Percentiles rank a stretch among this genome's conserved stretches.
These are phyloP conservation scores for Amphiprion clarkii DNA, from an alignment of 2,797 vertebrate genomes.

Conservation along the genomic window DNA sequence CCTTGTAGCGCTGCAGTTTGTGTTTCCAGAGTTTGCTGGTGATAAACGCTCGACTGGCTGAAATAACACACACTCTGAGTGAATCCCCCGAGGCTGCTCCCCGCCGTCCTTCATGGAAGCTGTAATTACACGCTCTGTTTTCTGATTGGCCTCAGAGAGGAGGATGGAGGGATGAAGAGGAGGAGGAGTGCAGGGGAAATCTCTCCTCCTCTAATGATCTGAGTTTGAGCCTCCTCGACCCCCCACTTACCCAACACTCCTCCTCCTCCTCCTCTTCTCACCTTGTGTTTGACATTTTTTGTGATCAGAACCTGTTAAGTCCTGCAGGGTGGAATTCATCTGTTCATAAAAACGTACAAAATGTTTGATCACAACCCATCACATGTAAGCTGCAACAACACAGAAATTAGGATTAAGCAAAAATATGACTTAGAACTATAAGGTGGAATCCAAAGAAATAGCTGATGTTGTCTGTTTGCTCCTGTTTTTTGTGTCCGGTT, in stretches of 20 bases:
- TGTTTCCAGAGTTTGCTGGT: not conserved
- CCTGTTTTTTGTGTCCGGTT: too few relatives aligned
- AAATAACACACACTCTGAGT: conserved; percentile 15
- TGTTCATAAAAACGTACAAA: not conserved
- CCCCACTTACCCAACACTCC: not conserved
- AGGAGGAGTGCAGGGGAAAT: not conserved
- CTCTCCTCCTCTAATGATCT: conserved; percentile 23
- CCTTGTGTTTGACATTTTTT: not conserved
- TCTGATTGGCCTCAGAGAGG: conserved; percentile 32
- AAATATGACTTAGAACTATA: too few relatives aligned
- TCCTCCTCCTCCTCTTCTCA: not conserved
- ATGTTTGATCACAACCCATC: too few relatives aligned
- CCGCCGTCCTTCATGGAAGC: conserved; percentile 66
- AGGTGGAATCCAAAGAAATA: too few relatives aligned
- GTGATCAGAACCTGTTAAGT: too few relatives aligned
- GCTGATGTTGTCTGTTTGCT: too few relatives aligned
- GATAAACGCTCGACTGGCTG: not conserved
- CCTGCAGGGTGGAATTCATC: too few relatives aligned
- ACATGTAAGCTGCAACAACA: too few relatives aligned
- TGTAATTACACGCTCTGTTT: conserved; percentile 63
- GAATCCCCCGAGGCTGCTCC: conserved; percentile 37
- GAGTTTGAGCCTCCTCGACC: not conserved
- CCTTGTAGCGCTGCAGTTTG: conserved; percentile 1
- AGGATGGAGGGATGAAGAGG: conserved; percentile 1
- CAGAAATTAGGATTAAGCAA: too few relatives aligned